Conservation (phyloP, 2,113 vertebrate genomes). For the Cyanoramphus novaezelandiae region DNA sequence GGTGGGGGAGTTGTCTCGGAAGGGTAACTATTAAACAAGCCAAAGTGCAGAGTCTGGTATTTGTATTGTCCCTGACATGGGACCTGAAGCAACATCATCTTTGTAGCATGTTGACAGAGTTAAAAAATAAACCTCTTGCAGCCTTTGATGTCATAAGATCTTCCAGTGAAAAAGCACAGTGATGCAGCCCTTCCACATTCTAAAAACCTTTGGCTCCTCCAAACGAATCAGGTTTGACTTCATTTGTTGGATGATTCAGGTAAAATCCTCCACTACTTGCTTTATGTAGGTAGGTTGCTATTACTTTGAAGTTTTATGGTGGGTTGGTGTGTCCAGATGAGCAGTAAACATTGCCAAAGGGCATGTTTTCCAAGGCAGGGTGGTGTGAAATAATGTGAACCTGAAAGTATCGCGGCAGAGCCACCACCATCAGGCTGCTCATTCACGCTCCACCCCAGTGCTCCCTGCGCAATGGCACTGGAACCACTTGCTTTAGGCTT, state of each 20-base stretch:
- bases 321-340: fast-evolving
- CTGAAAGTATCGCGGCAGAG: neutral
- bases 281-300: neutral
- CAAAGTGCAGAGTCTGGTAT: neutral
- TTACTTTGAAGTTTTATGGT: fast-evolving
- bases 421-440: neutral
- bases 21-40: neutral
- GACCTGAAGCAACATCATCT: neutral
- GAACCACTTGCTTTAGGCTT: fast-evolving
- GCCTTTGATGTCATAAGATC: neutral
- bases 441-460: fast-evolving
- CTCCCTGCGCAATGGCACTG: fast-evolving
- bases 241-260: neutral
- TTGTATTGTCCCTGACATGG: neutral
- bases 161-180: neutral
- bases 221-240: neutral
- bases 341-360: neutral
- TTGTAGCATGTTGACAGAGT: neutral
- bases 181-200: neutral
- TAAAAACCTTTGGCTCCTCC: neutral
- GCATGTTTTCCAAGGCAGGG: neutral
- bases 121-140: neutral
- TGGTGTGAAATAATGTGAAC: neutral
- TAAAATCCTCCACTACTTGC: neutral
- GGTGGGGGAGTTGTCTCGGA: neutral